Percentiles rank a stretch among this genome's conserved stretches.
Conservation (phyloP, 2,113 vertebrate species). For the Piprites chloris region DNA sequence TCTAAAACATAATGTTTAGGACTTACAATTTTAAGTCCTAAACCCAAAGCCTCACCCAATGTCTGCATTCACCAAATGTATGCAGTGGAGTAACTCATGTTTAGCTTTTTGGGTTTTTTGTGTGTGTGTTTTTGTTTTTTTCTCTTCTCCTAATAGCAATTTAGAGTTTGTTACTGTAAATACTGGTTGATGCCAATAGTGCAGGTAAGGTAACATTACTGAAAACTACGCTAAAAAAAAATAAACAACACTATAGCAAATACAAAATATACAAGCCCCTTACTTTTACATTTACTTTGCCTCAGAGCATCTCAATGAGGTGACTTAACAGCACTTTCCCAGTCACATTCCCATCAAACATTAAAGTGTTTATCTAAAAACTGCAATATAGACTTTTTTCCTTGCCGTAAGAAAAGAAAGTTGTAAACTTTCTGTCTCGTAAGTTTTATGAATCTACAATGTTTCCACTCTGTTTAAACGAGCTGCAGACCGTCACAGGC, state of each 20-base stretch:
- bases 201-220: neutral
- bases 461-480: slow-evolving; percentile 10
- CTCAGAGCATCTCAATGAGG: neutral
- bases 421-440: slow-evolving; percentile 24
- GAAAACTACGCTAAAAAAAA: neutral
- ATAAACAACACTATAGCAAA: neutral
- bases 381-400: neutral
- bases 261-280: neutral
- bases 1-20: neutral
- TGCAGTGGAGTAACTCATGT: neutral
- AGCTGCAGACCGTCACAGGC: slow-evolving; percentile 40
- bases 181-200: neutral
- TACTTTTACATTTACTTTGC: neutral
- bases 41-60: neutral
- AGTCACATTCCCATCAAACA: neutral
- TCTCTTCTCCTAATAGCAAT: neutral
- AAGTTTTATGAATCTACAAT: slow-evolving; percentile 7
- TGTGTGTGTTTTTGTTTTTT: no score
- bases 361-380: neutral
- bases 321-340: neutral
- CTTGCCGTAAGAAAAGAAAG: neutral
- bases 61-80: neutral
- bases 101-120: neutral
- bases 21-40: neutral
- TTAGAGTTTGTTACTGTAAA: neutral